Base-by-base conservation (phyloP, 1,140 invertebrate genomes). In the Euura lappo region DNA sequence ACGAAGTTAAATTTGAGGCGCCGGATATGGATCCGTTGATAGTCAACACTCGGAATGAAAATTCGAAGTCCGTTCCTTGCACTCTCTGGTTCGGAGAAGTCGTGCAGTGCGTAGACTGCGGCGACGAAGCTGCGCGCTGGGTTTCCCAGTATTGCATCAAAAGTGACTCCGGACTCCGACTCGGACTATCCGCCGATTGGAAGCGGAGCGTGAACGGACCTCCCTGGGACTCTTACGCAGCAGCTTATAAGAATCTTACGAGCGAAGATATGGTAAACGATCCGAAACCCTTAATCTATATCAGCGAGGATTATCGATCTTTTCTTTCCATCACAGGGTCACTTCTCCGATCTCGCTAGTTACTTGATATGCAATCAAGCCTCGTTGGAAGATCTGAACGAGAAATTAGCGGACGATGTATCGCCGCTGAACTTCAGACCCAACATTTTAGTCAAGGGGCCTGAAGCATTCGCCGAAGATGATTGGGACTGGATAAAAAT, bases 371-470 rank as follows among this genome's bases (percentile, higher is more conserved):
- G 89, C 78, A 85, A 86, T 70, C 75, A 84, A 13, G 72, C 82
- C 2, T 90, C 89, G 0, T 65, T 90, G n/a, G 79, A 79, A 60
- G 89, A 90, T 76, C 71, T 90, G 2, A 89, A 89, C 73, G 76
- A 80, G 44, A 68, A 72, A 11, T 72, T 75, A 42, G 78, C 78
- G 4, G 51, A 8, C 3, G 51, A 60, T 60, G 76, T 85, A 2
- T 70, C 76, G 11, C 69, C 78, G 44, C 72, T 76, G 47, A 87
- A 90, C 70, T 90, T 91, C 74, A 86, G 89, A 4, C 87, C 88
- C 3, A 90, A 85, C 74, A 87, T 90, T n/a, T 74, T 89, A 0
- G 75, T 91, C 4, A 66, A 74, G 42, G 81, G 80, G 0, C 71
- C 79, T 10, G 6, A 60, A 5, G 78, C 90, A 0, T 90, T 84